Conservation (phyloP, 1,140 invertebrate species). For the Camponotus vicinus region DNA sequence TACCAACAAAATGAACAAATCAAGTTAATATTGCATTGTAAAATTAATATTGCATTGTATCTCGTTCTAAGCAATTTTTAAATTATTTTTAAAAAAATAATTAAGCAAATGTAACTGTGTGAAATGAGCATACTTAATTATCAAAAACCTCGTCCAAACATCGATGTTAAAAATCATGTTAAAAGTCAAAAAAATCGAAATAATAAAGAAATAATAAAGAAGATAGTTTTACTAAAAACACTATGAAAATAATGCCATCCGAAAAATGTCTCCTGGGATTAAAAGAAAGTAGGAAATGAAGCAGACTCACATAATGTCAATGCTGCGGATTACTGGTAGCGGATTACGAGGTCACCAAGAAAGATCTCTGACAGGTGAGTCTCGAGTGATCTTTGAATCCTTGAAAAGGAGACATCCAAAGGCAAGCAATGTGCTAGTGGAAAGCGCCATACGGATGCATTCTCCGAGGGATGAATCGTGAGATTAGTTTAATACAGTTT, state of each 20-base stretch:
- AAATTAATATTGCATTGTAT: background rate
- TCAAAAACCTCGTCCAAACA: background rate
- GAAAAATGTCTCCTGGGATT: background rate
- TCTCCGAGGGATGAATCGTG: background rate
- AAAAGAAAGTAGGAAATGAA: background rate
- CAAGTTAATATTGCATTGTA: too few species aligned
- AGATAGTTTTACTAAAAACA: background rate
- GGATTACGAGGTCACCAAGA: background rate
- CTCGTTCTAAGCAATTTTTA: background rate
- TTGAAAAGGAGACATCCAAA: background rate
- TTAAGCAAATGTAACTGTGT: background rate
- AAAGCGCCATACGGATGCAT: background rate
- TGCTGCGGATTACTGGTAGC: conserved; percentile 2
- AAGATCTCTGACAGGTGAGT: conserved; percentile 4
- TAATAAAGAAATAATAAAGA: too few species aligned
- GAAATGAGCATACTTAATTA: background rate
- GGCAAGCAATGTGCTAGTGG: background rate
- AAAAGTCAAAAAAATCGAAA: background rate
- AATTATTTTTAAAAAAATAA: background rate
- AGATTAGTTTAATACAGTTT: conserved; percentile 77
- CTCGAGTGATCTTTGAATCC: background rate
- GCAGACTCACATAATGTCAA: background rate
- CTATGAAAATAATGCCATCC: background rate
- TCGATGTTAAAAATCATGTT: background rate
- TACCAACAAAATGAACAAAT: background rate